Percentiles rank a stretch among this genome's conserved stretches.
These are phyloP conservation scores for Camponotus floridanus DNA, from an alignment of 1,140 invertebrate genomes.

Conservation along the genomic window DNA sequence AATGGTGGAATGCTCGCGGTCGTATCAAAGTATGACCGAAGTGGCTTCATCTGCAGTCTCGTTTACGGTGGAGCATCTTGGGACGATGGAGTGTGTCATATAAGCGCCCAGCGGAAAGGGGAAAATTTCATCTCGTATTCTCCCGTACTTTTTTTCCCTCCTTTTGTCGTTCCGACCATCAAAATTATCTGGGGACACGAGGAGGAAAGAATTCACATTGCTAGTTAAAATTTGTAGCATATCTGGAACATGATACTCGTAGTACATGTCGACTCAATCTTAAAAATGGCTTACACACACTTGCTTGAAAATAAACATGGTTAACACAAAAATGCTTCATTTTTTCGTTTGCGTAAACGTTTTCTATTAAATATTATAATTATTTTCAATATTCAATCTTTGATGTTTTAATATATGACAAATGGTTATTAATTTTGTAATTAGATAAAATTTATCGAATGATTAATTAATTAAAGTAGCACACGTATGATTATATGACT, in stretches of 20 bases:
- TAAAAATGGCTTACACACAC: slow-evolving; percentile 19
- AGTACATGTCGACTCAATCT: not conserved
- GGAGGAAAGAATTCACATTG: not conserved
- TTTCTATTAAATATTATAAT: not conserved
- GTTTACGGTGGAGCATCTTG: slow-evolving; percentile 64
- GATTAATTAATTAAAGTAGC: not conserved
- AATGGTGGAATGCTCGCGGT: slow-evolving; percentile 26
- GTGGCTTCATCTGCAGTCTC: slow-evolving; percentile 62
- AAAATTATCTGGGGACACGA: slow-evolving; percentile 62
- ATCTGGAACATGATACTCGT: not conserved
- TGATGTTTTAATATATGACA: not conserved
- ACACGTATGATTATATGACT: not conserved
- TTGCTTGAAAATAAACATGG: not conserved
- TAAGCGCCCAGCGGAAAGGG: slow-evolving; percentile 38
- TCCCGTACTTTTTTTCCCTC: slow-evolving; percentile 18
- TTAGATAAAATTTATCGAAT: not conserved
- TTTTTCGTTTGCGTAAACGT: not conserved
- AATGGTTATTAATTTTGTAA: not conserved
- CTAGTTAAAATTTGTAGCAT: slow-evolving; percentile 43
- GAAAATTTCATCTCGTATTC: slow-evolving; percentile 68
- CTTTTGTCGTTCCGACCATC: slow-evolving; percentile 37
- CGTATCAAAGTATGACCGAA: slow-evolving; percentile 64
- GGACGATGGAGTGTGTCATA: slow-evolving; percentile 33
- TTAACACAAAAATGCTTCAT: not conserved
- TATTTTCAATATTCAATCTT: not conserved